Percentiles rank a stretch among this genome's conserved stretches.
phyloP scores from a whole-genome alignment of 2,797 vertebrate species.

The Anguilla pacifica region DNA sequence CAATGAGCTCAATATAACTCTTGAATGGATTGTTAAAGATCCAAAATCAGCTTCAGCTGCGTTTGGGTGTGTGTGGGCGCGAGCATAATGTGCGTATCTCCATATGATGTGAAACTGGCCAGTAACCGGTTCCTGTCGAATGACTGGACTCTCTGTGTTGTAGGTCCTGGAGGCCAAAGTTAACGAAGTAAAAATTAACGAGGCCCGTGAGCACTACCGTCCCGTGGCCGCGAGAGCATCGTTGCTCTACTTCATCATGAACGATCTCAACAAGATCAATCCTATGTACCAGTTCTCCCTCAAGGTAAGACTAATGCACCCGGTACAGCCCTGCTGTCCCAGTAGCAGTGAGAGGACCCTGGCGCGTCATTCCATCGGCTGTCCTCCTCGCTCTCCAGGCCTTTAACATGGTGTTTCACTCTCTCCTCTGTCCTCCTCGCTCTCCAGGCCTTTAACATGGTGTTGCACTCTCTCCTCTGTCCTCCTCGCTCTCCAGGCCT shows the following conservation, averaged over 20 bases:
- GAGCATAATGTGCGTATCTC: background rate
- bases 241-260: slow-evolving; percentile 82
- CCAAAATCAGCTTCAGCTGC: background rate
- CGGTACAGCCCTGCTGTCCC: slow-evolving; percentile 59
- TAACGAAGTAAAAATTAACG: slow-evolving; percentile 81
- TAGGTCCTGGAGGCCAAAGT: slow-evolving; percentile 83
- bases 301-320: slow-evolving; percentile 57
- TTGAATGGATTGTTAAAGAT: too few relatives aligned
- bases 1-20: too few relatives aligned
- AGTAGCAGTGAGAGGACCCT: background rate
- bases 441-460: too few relatives aligned
- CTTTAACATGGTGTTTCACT: too few relatives aligned
- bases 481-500: too few relatives aligned
- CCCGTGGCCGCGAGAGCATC: slow-evolving; percentile 78
- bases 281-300: slow-evolving; percentile 80
- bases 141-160: slow-evolving; percentile 19
- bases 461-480: too few relatives aligned
- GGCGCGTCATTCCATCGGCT: slow-evolving; percentile 14
- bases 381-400: too few relatives aligned
- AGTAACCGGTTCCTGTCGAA: slow-evolving; percentile 19
- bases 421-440: too few relatives aligned
- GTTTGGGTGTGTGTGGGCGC: background rate
- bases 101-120: background rate
- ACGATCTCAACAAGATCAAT: slow-evolving; percentile 86
- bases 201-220: slow-evolving; percentile 77